Percentiles rank a stretch among this genome's conserved stretches.
Evolutionary conservation across 2,888 invertebrate species (phyloP).

Genomic region (Falcaria lacertinaria): DNA sequence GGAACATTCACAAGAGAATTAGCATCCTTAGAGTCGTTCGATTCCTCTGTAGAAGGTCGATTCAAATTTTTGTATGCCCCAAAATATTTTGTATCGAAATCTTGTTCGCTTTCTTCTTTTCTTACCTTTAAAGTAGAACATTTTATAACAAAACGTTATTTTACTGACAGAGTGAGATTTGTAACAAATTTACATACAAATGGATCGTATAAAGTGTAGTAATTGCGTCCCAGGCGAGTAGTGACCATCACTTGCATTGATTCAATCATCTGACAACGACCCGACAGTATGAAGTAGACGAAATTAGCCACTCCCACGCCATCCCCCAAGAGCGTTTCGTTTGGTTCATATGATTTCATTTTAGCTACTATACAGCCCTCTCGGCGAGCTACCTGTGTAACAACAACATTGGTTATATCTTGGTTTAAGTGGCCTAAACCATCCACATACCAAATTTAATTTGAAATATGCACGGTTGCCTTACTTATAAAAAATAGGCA

Average conservation of each 20-base stretch:
- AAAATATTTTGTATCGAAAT: conserved; percentile 67
- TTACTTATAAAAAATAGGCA: too few species aligned
- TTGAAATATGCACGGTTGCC: too few species aligned
- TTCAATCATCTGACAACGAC: conserved; percentile 81
- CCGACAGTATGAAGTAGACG: conserved; percentile 80
- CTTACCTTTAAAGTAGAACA: conserved; percentile 34
- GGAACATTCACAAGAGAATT: conserved; percentile 4
- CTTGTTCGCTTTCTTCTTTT: conserved; percentile 60
- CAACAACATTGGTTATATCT: background rate
- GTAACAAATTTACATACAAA: conserved; percentile 40
- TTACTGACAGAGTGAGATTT: background rate
- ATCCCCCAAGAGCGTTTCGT: conserved; percentile 79
- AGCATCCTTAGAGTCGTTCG: conserved; percentile 11
- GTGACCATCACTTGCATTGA: conserved; percentile 66
- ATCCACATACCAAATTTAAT: too few species aligned
- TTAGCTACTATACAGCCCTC: conserved; percentile 84
- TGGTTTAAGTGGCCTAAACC: too few species aligned
- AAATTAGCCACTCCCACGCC: conserved; percentile 67
- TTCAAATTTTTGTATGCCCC: conserved; percentile 51
- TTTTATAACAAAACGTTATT: background rate
- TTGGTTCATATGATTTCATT: conserved; percentile 74
- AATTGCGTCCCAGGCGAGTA: conserved; percentile 45
- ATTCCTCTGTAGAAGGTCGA: conserved; percentile 13
- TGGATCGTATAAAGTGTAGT: conserved; percentile 70
- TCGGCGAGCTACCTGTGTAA: conserved; percentile 67